phyloP scores from a whole-genome alignment of 2,113 vertebrate genomes.

The Rhynchomys soricoides region DNA sequence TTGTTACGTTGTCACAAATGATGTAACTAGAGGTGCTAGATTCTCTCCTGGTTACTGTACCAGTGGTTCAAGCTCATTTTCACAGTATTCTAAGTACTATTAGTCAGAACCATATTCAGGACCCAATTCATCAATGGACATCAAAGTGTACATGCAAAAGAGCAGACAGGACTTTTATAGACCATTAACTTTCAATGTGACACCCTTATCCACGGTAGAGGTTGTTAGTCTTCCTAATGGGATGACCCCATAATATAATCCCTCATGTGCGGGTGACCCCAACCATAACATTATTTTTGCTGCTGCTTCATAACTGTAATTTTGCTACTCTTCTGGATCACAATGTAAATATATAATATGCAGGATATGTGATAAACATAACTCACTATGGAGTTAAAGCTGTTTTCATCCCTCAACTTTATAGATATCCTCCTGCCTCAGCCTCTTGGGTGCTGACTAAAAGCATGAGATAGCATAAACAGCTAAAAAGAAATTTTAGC shows the following conservation, averaged over 20 bases:
- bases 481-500: not conserved
- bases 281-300: not conserved
- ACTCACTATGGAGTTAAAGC: not conserved
- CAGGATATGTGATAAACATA: not conserved
- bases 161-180: not conserved
- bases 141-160: not conserved
- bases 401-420: not conserved
- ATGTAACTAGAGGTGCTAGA: not conserved
- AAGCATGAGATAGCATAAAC: not conserved
- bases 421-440: not conserved
- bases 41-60: not conserved
- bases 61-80: not conserved
- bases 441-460: not conserved
- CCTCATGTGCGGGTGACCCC: not conserved
- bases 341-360: not conserved
- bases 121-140: not conserved
- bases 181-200: not conserved
- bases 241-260: too few species aligned
- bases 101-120: not conserved
- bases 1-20: not conserved
- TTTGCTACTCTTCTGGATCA: not conserved
- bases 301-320: not conserved
- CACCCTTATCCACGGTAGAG: not conserved
- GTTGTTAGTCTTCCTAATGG: not conserved
- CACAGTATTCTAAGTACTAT: not conserved